These are phyloP conservation scores for Onthophagus sagittarius DNA, from an alignment of 2,888 invertebrate genomes.

Conservation along the genomic window DNA sequence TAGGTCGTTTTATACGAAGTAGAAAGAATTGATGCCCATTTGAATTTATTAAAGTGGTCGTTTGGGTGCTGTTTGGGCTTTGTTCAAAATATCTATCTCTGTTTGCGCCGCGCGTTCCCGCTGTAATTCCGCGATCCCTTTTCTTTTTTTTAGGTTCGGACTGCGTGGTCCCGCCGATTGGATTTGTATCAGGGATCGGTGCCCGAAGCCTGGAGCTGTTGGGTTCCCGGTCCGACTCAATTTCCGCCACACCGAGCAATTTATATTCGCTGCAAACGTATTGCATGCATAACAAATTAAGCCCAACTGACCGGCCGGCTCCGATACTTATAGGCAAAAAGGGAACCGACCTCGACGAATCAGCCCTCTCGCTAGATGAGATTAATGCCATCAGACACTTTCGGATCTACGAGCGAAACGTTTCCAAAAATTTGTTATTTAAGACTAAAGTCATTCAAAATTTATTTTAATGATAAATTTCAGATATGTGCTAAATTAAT, in stretches of 20 bases:
- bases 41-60: conserved; percentile 10
- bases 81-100: conserved; percentile 11
- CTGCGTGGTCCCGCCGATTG: conserved; percentile 21
- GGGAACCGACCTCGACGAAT: background rate
- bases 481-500: too few relatives aligned
- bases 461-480: too few relatives aligned
- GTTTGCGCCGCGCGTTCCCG: background rate
- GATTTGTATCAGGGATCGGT: conserved; percentile 26
- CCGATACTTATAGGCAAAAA: background rate
- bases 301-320: conserved; percentile 15
- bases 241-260: conserved; percentile 34
- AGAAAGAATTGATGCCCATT: background rate
- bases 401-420: background rate
- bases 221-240: conserved; percentile 27
- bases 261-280: conserved; percentile 33
- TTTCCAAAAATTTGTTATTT: too few relatives aligned
- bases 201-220: conserved; percentile 23
- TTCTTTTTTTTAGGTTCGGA: conserved; percentile 1
- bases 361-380: background rate
- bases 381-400: background rate
- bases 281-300: conserved; percentile 34
- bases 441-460: too few relatives aligned
- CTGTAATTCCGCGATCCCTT: conserved; percentile 4
- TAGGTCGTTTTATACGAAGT: too few relatives aligned
- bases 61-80: background rate